Conservation (phyloP, 1,140 invertebrate genomes). For the Parapsyche elsis region DNA sequence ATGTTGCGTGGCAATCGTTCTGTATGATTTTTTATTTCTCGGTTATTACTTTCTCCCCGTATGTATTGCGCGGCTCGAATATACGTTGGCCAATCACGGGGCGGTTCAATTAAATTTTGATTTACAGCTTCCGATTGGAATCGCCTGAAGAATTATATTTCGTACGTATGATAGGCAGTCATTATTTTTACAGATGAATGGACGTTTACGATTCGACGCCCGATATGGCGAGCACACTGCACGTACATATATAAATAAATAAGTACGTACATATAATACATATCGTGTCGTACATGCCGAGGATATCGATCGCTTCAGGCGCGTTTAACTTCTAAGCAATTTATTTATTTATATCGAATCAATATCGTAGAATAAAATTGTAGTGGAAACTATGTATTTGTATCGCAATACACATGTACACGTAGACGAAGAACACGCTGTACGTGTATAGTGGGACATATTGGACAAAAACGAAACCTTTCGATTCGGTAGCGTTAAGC, state of each 20-base stretch:
- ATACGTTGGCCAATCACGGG: neutral
- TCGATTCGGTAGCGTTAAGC: too few relatives aligned
- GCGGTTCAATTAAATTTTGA: conserved; percentile 16
- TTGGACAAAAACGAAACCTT: too few relatives aligned
- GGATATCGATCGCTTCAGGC: neutral
- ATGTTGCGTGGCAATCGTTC: neutral
- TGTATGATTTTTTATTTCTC: neutral
- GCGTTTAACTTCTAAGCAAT: neutral
- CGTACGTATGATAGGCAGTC: neutral
- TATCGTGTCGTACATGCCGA: neutral
- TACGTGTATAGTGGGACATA: too few relatives aligned
- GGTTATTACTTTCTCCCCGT: conserved; percentile 1
- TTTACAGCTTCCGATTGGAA: conserved; percentile 7
- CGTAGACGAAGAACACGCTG: too few relatives aligned
- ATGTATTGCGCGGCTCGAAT: neutral
- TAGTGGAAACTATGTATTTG: too few relatives aligned
- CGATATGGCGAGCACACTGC: neutral
- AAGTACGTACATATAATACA: neutral
- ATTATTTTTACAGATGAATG: neutral
- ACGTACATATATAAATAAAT: neutral
- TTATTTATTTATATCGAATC: too few relatives aligned
- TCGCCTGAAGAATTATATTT: neutral
- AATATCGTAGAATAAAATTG: too few relatives aligned
- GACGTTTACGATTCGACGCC: neutral
- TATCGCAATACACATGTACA: too few relatives aligned